phyloP scores from a whole-genome alignment of 1,140 invertebrate genomes.

The Geopemphigus sp. region DNA sequence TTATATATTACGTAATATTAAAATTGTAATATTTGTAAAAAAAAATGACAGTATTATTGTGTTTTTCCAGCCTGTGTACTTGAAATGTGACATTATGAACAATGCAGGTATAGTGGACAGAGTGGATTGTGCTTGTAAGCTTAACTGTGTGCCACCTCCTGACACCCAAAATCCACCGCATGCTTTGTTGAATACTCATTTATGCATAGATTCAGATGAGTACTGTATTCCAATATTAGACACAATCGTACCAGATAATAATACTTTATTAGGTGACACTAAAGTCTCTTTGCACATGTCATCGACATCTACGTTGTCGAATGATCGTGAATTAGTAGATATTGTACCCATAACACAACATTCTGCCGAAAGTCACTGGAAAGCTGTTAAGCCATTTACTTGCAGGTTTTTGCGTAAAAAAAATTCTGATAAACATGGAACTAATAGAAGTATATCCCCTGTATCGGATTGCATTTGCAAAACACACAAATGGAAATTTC shows the following conservation, averaged over 20 bases:
- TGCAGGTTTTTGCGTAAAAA: constrained; percentile 30
- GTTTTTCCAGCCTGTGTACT: constrained; percentile 76
- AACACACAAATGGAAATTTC: constrained; percentile 43
- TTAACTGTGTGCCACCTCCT: constrained; percentile 39
- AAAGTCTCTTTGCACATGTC: background rate
- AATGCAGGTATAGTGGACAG: constrained; percentile 71
- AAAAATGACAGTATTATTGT: constrained; percentile 37
- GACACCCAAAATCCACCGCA: constrained; percentile 36
- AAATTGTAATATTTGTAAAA: background rate
- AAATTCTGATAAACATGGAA: constrained; percentile 5
- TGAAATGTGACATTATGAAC: constrained; percentile 66
- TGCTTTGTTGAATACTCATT: constrained; percentile 32
- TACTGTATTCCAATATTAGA: constrained; percentile 24
- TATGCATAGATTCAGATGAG: constrained; percentile 22
- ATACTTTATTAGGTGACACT: constrained; percentile 28
- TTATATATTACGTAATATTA: background rate
- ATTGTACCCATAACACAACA: background rate
- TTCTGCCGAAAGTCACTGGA: background rate
- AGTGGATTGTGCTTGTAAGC: constrained; percentile 55
- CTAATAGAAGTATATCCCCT: background rate
- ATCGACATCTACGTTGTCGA: background rate
- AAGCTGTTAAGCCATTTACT: constrained; percentile 13
- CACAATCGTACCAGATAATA: constrained; percentile 25
- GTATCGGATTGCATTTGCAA: constrained; percentile 3
- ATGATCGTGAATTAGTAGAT: background rate